phyloP scores from a whole-genome alignment of 2,797 vertebrate species.

The Sebastes steindachneri region DNA sequence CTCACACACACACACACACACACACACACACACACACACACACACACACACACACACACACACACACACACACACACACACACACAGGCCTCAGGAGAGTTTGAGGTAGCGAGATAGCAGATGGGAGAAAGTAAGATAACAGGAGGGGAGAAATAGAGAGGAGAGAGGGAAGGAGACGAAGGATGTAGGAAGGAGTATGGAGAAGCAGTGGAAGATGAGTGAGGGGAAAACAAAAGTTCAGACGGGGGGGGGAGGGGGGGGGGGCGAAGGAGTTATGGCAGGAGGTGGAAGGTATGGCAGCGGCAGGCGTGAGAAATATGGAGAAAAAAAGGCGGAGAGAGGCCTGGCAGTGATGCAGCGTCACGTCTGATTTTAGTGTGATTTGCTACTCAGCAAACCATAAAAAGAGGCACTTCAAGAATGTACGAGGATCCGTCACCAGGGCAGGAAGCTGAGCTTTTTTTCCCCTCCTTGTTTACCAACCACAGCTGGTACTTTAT shows the following conservation, averaged over 20 bases:
- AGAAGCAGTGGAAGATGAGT: neutral
- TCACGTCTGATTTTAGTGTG: conserved; percentile 51
- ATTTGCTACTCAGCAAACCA: conserved; percentile 57
- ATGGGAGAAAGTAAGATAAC: conserved; percentile 38
- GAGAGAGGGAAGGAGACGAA: conserved; percentile 10
- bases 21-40: neutral
- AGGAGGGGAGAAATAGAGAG: conserved; percentile 14
- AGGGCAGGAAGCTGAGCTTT: neutral
- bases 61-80: neutral
- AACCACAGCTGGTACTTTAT: conserved; percentile 27
- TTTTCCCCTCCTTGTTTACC: conserved; percentile 23
- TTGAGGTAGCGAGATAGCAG: conserved; percentile 40
- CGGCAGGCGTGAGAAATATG: conserved; percentile 4
- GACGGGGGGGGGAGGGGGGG: neutral
- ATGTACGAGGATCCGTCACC: conserved; percentile 39
- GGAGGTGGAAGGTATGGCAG: neutral
- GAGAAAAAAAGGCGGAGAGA: neutral
- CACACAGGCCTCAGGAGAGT: conserved; percentile 2
- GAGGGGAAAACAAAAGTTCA: conserved; percentile 11
- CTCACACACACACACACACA: neutral
- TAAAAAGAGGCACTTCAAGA: conserved; percentile 41
- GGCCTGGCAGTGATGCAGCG: conserved; percentile 11
- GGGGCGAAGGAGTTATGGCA: neutral
- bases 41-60: neutral
- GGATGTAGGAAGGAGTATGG: neutral